These are phyloP conservation scores for Odontesthes bonariensis DNA, from an alignment of 2,113 vertebrate species.

Conservation along the genomic window DNA sequence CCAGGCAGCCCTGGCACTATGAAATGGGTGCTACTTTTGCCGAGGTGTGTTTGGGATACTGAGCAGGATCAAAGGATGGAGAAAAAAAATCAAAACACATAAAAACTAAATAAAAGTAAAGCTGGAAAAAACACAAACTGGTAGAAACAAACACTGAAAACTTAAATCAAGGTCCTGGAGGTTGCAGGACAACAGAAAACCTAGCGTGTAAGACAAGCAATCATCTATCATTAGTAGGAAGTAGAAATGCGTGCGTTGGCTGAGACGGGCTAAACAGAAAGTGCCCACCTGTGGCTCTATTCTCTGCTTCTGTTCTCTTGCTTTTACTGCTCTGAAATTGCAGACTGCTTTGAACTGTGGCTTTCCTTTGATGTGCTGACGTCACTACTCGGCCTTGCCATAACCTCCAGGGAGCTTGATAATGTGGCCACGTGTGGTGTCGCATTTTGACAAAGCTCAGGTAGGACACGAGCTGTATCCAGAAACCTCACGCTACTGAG, in stretches of 20 bases:
- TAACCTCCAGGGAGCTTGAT: conserved; percentile 63
- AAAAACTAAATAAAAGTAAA: conserved; percentile 13
- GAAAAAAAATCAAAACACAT: neutral
- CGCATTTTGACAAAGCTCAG: conserved; percentile 63
- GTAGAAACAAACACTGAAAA: neutral
- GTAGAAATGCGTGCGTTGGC: conserved; percentile 44
- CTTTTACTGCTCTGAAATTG: conserved; percentile 70
- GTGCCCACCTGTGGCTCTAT: conserved; percentile 74
- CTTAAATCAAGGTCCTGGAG: conserved; percentile 1
- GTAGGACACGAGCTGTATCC: conserved; percentile 48
- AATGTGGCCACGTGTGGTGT: conserved; percentile 59
- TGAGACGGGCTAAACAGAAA: conserved; percentile 46
- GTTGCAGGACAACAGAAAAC: conserved; percentile 15
- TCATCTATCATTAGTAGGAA: conserved; percentile 65
- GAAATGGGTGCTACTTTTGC: conserved; percentile 44
- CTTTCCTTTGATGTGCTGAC: conserved; percentile 64
- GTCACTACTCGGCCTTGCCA: conserved; percentile 52
- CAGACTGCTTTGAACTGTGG: conserved; percentile 62
- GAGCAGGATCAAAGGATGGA: conserved; percentile 1
- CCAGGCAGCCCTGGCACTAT: conserved; percentile 64
- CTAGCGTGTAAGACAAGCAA: conserved; percentile 44
- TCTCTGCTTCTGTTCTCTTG: conserved; percentile 56
- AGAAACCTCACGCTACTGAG: conserved; percentile 9
- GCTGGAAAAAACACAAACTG: conserved; percentile 5
- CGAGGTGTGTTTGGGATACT: conserved; percentile 21